Base-by-base conservation (phyloP, 1,140 invertebrate species). In the Drosophila sp. region DNA sequence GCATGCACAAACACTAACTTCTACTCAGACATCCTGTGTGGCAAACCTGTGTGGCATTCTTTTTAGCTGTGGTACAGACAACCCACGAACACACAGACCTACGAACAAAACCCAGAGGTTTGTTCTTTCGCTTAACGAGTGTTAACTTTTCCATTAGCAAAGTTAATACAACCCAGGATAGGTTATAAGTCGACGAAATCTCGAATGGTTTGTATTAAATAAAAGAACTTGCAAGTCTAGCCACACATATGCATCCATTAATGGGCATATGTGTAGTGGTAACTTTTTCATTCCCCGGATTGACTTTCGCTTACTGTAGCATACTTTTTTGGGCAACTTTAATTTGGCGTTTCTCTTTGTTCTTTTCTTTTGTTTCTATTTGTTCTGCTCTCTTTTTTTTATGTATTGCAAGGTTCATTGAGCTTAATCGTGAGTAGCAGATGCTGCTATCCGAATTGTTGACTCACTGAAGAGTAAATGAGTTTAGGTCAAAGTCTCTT, bases 81-180 rank as follows among this genome's bases (percentile, higher is more conserved):
- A 51, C 43, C 48, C 59, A 73, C 34, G 38, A 54, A 43, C 21
- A 4, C 21, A 21, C 21, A 56, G 40, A 43, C 57, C 21, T 7
- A 38, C 45, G 34, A 16, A 16, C 45, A 16, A 43, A 16, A 3
- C 16, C 8, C 6, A 43, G 16, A 7, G 8, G 14, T 51, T 29
- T 14, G 18, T 65, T 58, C 62, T 7, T 67, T 45, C 50, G 41
- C 7, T 36, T 43, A 65, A 51, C 29, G 29, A 25, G 54, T 46
- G 34, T 18, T 36, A 81, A 78, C 74, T 84, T 84, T 84, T 86
- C 81, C 81, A 84, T 84, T 84, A 80, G 64, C 46, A 38, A 41
- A 53, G 73, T 66, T 66, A 57, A 45, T 41, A 41, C 56, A 29
- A 36, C 48, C 14, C 50, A 57, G 16, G 25, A 51, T n/a, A 18